Conservation (phyloP, 2,797 vertebrate species). For the Clarias pachynema region DNA sequence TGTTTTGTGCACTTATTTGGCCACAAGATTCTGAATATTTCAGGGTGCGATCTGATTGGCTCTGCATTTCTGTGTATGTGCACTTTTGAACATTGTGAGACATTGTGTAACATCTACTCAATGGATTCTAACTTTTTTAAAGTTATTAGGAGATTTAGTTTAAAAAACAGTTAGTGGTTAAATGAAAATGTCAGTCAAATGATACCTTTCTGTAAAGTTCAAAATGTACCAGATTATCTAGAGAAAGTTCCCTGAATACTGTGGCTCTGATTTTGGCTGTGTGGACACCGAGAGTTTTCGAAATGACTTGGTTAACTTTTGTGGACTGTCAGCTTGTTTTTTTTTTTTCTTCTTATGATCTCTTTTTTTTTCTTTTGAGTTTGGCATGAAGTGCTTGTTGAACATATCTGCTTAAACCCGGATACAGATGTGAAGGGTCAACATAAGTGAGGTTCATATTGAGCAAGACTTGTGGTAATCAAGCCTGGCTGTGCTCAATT, state of each 20-base stretch:
- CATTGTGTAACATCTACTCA: not conserved
- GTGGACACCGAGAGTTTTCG: not conserved
- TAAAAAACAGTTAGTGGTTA: not conserved
- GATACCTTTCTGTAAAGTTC: not conserved
- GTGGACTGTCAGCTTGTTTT: not conserved
- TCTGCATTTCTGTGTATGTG: not conserved
- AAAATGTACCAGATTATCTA: not conserved
- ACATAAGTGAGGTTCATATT: slow-evolving; percentile 20
- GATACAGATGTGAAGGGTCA: slow-evolving; percentile 15
- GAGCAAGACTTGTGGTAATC: not conserved
- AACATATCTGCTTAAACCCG: not conserved
- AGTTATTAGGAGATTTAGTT: not conserved
- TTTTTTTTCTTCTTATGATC: not conserved
- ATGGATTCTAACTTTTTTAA: not conserved
- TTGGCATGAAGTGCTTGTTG: not conserved
- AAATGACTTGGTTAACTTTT: not conserved
- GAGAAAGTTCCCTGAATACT: not conserved
- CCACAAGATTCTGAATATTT: not conserved
- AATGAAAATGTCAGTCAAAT: not conserved
- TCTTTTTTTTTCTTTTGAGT: not conserved
- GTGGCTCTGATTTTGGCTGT: not conserved
- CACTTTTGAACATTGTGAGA: not conserved
- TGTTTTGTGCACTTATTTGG: not conserved
- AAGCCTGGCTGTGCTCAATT: slow-evolving; percentile 8
- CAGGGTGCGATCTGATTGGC: not conserved